phyloP scores from a whole-genome alignment of 2,113 vertebrate species.

The Pelobates fuscus region DNA sequence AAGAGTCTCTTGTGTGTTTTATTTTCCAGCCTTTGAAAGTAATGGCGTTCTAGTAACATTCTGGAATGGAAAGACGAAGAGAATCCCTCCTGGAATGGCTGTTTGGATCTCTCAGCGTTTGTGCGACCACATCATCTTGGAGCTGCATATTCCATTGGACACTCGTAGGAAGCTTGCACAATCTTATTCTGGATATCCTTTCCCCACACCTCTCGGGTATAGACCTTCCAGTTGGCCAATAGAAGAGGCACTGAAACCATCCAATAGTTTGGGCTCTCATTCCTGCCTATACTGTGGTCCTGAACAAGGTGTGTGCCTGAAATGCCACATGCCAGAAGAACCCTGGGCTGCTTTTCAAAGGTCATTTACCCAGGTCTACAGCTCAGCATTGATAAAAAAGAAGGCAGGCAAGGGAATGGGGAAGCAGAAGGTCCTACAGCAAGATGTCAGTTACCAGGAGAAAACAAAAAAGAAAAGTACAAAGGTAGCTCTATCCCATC shows the following conservation, averaged over 20 bases:
- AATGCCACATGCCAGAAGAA: constrained; percentile 38
- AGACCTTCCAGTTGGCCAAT: constrained; percentile 52
- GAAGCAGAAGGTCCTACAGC: constrained; percentile 45
- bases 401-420: constrained; percentile 52
- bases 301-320: rapidly evolving
- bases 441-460: constrained; percentile 33
- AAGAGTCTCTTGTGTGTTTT: no score
- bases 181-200: constrained; percentile 58
- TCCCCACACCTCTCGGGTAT: constrained; percentile 45
- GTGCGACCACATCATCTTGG: constrained; percentile 59
- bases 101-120: constrained; percentile 55
- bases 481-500: background rate
- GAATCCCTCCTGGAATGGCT: constrained; percentile 54
- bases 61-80: constrained; percentile 67
- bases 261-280: background rate
- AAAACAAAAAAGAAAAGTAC: constrained; percentile 19
- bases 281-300: constrained; percentile 18
- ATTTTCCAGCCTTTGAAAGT: constrained; percentile 41
- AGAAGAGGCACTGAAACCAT: background rate
- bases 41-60: constrained; percentile 61
- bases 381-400: constrained; percentile 12
- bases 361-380: background rate
- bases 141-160: constrained; percentile 65
- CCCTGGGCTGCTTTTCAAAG: background rate
- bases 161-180: constrained; percentile 62